Evolutionary conservation across 2,888 invertebrate species (phyloP), one percentile per base, ranked within the genome.

Genomic region (Chloroclystis v-ata): DNA sequence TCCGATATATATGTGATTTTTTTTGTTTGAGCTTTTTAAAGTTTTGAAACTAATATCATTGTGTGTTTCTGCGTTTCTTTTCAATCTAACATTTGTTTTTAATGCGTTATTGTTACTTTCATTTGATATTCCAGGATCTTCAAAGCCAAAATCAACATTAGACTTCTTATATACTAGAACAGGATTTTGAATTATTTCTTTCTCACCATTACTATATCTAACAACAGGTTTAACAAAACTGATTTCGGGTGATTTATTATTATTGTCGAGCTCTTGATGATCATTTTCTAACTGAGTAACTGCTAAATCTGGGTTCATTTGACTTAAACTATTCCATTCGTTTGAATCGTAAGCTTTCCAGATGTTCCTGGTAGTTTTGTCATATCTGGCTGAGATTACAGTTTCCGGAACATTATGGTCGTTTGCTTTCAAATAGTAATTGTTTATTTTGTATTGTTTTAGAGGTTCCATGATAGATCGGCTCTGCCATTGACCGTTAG

Each of bases 401-500:
- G 1, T 12, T 9, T 38, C 44, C n/a, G 49, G 14, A 3, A 80
- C 79, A 44, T 68, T 69, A 0, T 72, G 63, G n/a, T 7, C 25
- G n/a, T 16, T 26, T 10, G 29, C 1, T n/a, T 4, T 9, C 11
- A 30, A 78, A 58, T 39, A 72, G 64, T 8, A 71, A 59, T 2
- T 78, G 72, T 57, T 67, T 60, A 5, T 65, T 54, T 67, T 63
- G 37, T 46, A 32, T 7, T 49, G 63, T 37, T 65, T 54, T 12
- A 60, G 53, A 12, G 51, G 66, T 52, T 76, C 69, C 39, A 69
- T 59, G 53, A 82, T 72, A 40, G 80, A 81, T 63, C 86, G 65
- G 57, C 84, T 85, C 60, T 83, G 86, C 87, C 86, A 87, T 62
- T 87, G 88, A 12, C 80, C 85, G 35, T 86, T 86, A 1, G 83